A percentile compares a stretch with the other conserved stretches of the same genome.
Conservation (phyloP, 2,113 vertebrate species). For the Apodemus sylvaticus region DNA sequence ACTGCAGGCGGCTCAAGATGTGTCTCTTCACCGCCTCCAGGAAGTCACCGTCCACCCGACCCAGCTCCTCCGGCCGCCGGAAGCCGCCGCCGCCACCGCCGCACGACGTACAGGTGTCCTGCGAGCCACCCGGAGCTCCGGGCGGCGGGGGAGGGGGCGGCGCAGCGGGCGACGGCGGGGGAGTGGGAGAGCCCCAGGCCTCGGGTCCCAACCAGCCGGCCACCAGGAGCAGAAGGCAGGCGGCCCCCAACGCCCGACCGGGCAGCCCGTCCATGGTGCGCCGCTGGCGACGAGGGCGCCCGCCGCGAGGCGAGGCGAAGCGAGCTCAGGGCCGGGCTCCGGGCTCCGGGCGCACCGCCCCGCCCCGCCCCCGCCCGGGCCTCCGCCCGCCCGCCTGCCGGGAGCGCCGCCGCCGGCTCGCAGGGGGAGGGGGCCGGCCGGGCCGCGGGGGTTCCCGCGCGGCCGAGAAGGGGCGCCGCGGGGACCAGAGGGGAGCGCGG, state of each 20-base stretch:
- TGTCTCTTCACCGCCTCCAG: slow-evolving; percentile 98
- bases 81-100: slow-evolving; percentile 91
- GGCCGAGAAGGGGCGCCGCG: slow-evolving; percentile 59
- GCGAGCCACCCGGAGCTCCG: slow-evolving; percentile 81
- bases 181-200: slow-evolving; percentile 80
- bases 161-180: slow-evolving; percentile 76
- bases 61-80: slow-evolving; percentile 90
- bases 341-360: slow-evolving; percentile 71
- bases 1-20: slow-evolving; percentile 96
- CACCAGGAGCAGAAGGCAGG: slow-evolving; percentile 78
- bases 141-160: slow-evolving; percentile 84
- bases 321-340: slow-evolving; percentile 80
- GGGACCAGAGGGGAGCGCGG: slow-evolving; percentile 26
- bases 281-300: slow-evolving; percentile 79
- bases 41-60: slow-evolving; percentile 92
- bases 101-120: slow-evolving; percentile 93
- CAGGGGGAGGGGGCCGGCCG: slow-evolving; percentile 71
- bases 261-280: slow-evolving; percentile 87
- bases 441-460: slow-evolving; percentile 67
- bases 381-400: slow-evolving; percentile 74
- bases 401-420: slow-evolving; percentile 70
- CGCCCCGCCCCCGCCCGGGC: slow-evolving; percentile 73
- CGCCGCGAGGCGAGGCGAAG: slow-evolving; percentile 80
- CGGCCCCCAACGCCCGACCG: slow-evolving; percentile 83
- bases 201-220: slow-evolving; percentile 81